Conservation (phyloP, 2,888 invertebrate genomes). For the Pecten maximus region DNA sequence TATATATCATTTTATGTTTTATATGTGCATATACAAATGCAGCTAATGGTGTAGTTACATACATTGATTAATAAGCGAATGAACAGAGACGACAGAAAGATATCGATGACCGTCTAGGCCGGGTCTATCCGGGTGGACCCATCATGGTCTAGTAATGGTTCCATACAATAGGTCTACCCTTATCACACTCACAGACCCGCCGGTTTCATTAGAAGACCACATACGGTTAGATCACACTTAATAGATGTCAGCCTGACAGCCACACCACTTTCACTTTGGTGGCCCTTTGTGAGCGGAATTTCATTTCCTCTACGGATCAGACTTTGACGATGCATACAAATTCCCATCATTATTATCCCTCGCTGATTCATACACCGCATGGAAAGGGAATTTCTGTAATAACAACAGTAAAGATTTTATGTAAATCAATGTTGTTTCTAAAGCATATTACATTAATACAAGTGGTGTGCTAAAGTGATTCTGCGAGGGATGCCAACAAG, state of each 20-base stretch:
- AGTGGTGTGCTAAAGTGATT: constrained; percentile 35
- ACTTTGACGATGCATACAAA: constrained; percentile 47
- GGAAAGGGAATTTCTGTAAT: constrained; percentile 2
- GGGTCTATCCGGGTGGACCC: not conserved
- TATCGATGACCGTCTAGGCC: not conserved
- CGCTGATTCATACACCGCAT: constrained; percentile 17
- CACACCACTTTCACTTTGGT: constrained; percentile 43
- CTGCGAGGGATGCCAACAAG: constrained; percentile 32
- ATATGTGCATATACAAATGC: not conserved
- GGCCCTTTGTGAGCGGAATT: constrained; percentile 45
- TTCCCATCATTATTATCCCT: constrained; percentile 43
- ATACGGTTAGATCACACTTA: constrained; percentile 48
- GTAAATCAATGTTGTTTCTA: constrained; percentile 30
- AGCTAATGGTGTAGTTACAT: constrained; percentile 23
- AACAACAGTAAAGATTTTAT: constrained; percentile 30
- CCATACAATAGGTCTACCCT: not conserved
- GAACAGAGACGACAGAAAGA: not conserved
- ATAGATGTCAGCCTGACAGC: constrained; percentile 45
- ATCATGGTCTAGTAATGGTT: not conserved
- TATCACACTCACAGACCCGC: not conserved
- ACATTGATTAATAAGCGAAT: constrained; percentile 13
- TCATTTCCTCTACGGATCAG: constrained; percentile 48
- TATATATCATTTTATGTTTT: not conserved
- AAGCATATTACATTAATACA: constrained; percentile 33
- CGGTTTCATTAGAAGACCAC: constrained; percentile 47